Base-by-base conservation (phyloP, 1,140 invertebrate genomes). In the Coptotermes formosanus region DNA sequence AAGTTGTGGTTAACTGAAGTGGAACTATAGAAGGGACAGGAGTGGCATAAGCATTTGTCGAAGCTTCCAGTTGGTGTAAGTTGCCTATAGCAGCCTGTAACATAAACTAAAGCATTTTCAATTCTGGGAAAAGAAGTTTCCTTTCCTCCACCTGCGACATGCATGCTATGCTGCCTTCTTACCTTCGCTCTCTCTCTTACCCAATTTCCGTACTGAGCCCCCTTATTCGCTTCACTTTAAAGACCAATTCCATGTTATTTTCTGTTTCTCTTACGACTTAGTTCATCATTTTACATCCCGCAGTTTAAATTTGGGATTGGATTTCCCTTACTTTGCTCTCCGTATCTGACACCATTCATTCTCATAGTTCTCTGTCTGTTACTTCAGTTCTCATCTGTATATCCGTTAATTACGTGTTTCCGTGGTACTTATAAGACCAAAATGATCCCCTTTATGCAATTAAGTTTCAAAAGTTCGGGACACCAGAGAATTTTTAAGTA, bases 81-180 rank as follows among this genome's bases (percentile, higher is more conserved):
- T 75, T 75, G 25, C 64, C 25, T 12, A 75, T 75, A 75, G 19
- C 59, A 64, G 59, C 59, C 19, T n/a, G 7, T 64, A 64, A 75
- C 64, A 75, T 75, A 75, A 75, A 75, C 25, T 75, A 75, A 30
- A 75, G 64, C n/a, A 75, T 75, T 75, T 75, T 75, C 64, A 75
- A 75, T 75, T 30, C 64, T 75, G 64, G 25, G 14, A 75, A 75
- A 75, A 75, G 64, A 30, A 30, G 64, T 75, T 75, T 75, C 25
- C 25, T 75, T 75, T 75, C 64, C 64, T 75, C 64, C 64, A 75
- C 64, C 64, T 75, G 64, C 25, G 64, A 11, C 64, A 64, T 75
- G 25, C 64, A n/a, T 75, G 3, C 3, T 69, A 21, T 69, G 8
- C 25, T 16, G 25, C 30, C 25, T 16, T 30, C 21, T 64, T n/a